Evolutionary conservation across 1,140 invertebrate species (phyloP).

Genomic region (Ptiloglossa arizonensis): DNA sequence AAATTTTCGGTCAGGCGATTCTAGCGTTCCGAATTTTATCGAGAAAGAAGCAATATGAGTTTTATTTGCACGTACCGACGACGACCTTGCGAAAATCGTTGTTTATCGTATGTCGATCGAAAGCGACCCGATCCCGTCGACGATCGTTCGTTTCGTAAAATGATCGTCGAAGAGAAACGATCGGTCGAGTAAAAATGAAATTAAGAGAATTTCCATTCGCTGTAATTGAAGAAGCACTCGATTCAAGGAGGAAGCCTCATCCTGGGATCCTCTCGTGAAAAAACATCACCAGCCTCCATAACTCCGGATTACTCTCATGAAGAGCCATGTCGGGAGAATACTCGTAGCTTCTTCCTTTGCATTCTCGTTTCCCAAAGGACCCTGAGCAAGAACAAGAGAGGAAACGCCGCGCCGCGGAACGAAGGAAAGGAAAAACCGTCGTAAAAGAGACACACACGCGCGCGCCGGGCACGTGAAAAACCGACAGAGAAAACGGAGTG

Average conservation of each 20-base stretch:
- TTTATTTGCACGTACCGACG: too few relatives aligned
- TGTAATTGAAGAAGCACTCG: background rate
- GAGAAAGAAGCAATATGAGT: too few relatives aligned
- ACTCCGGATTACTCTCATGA: conserved; percentile 25
- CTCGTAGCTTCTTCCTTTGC: conserved; percentile 23
- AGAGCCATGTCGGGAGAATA: background rate
- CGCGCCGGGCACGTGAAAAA: background rate
- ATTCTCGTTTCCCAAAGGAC: conserved; percentile 23
- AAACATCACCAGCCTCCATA: background rate
- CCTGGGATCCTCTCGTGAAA: conserved; percentile 1
- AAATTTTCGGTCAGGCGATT: too few relatives aligned
- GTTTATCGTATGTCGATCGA: too few relatives aligned
- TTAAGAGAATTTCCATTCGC: too few relatives aligned
- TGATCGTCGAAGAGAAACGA: too few relatives aligned
- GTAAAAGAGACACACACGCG: background rate
- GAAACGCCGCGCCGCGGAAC: background rate
- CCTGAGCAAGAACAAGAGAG: background rate
- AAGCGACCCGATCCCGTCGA: too few relatives aligned
- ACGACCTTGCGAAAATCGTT: too few relatives aligned
- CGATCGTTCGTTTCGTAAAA: too few relatives aligned
- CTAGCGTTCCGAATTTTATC: too few relatives aligned
- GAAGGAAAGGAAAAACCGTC: background rate
- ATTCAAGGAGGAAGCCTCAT: background rate
- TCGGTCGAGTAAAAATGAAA: too few relatives aligned
- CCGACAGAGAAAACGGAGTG: background rate